phyloP scores from a whole-genome alignment of 1,140 invertebrate species.

The Atta colombica region DNA sequence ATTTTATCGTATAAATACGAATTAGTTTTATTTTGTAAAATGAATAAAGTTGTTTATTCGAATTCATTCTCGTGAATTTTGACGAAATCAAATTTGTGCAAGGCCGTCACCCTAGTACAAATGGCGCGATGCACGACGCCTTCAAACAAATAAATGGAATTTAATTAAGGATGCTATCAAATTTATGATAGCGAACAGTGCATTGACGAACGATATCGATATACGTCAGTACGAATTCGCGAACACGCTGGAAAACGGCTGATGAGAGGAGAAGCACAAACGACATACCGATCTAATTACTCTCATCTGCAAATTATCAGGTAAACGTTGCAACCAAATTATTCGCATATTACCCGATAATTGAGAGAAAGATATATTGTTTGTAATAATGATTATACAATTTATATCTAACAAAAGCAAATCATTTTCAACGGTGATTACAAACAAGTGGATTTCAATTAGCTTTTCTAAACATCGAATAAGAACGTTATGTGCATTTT shows the following conservation, averaged over 20 bases:
- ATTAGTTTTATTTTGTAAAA: not conserved
- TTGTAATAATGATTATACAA: conserved; percentile 45
- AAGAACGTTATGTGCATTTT: not conserved
- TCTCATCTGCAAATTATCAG: conserved; percentile 59
- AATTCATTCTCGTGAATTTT: conserved; percentile 9
- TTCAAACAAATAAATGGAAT: conserved; percentile 49
- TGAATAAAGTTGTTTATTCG: no score
- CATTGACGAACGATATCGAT: conserved; percentile 42
- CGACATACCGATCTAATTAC: conserved; percentile 57
- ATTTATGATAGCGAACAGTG: conserved; percentile 60
- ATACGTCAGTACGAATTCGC: conserved; percentile 42
- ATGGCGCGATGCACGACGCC: not conserved
- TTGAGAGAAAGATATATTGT: conserved; percentile 56
- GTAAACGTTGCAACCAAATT: conserved; percentile 39
- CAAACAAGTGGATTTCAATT: not conserved
- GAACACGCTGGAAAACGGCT: conserved; percentile 22
- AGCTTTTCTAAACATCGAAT: not conserved
- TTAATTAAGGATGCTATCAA: conserved; percentile 73
- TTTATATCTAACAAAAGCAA: conserved; percentile 16
- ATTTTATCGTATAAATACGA: not conserved
- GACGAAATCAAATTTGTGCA: conserved; percentile 13
- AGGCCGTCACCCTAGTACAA: not conserved
- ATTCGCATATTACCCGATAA: conserved; percentile 58
- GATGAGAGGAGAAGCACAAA: conserved; percentile 49
- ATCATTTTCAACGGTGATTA: conserved; percentile 37